Base-by-base conservation (phyloP, 2,797 vertebrate genomes). In the Hirundo rustica region DNA sequence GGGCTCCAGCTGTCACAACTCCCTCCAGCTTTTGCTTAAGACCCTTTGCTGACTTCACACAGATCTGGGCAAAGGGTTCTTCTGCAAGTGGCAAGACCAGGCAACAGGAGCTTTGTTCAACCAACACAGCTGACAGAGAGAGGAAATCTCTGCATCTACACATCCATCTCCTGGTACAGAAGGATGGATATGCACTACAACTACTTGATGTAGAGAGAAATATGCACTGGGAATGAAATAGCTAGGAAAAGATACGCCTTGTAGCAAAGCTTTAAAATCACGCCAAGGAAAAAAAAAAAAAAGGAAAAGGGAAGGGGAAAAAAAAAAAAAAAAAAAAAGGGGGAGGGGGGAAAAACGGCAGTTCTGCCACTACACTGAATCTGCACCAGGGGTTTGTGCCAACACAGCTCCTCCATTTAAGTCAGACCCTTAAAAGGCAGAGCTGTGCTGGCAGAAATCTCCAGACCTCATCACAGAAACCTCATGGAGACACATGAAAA, bases 381-480 rank as follows among this genome's bases (percentile, higher is more conserved):
- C 61, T 94, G 88, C 91, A 89, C 42, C 5, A 5, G 50, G 34
- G 84, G 86, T 68, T 58, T 25, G 61, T 89, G 93, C 94, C 93
- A 96, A 77, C 53, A 75, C 92, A 87, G 80, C 53, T 92, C 88
- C 86, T 94, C 61, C 92, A 92, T 86, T 91, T 82, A 93, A 95
- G 50, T 92, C 81, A 96, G 68, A 91, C 81, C 81, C 93, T 94
- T 96, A 95, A 96, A 95, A 92, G 92, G 91, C 88, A 93, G 93
- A 96, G 88, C 88, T 87, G 81, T 80, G 86, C 92, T 92, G 72
- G 86, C 74, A 94, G 65, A 87, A 89, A 65, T 50, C 71, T 77
- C 62, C 71, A 67, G 42, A 85, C 50, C 67, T 91, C 94, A 88
- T 79, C 84, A 77, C 60, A 79, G 26, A 89, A 92, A 82, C 93